Evolutionary conservation across 2,797 vertebrate species (phyloP), one percentile per base, ranked within the genome.

Genomic region (Enteromius treurensis): DNA sequence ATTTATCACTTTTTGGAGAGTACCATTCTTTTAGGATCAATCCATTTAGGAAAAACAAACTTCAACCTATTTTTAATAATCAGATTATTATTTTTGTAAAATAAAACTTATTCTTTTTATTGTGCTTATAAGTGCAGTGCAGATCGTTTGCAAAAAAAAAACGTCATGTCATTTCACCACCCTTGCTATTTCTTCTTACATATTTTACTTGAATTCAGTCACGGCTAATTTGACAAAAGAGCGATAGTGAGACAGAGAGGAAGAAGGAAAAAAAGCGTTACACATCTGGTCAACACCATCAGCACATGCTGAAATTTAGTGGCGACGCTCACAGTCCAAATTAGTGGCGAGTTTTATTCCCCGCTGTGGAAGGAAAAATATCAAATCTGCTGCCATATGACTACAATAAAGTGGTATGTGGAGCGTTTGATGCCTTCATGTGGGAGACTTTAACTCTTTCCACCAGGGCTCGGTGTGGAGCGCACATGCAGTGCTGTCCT

Each of bases 261-360:
- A 73, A 58, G 69, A 80, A 75, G 77, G 11, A 26, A 64, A 81
- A 79, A 68, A 81, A 85, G 65, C 37, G 79, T 79, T 91, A 91
- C 93, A 95, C 94, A 95, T 95, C 93, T 95, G 95, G 93, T 92
- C 90, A 91, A 93, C 93, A 93, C 93, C 91, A 91, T 92, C 91
- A 91, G 92, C 94, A 93, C 93, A 93, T 94, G 94, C 92, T 93
- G 92, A 93, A 94, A 94, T 93, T 93, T 94, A 95, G 92, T 92
- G 90, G 92, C 93, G 92, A 93, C 92, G 92, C 93, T 95, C 92
- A 90, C 94, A 94, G 92, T 93, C 94, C 94, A 95, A 95, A 95
- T 95, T 95, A 95, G 95, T 95, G 94, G 95, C 92, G 87, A 95
- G 94, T 94, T 95, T 94, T 95, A 95, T 95, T 95, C 94, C 93